Evolutionary conservation across 2,797 vertebrate genomes (phyloP).

Genomic region (Chloroceryle amazona): DNA sequence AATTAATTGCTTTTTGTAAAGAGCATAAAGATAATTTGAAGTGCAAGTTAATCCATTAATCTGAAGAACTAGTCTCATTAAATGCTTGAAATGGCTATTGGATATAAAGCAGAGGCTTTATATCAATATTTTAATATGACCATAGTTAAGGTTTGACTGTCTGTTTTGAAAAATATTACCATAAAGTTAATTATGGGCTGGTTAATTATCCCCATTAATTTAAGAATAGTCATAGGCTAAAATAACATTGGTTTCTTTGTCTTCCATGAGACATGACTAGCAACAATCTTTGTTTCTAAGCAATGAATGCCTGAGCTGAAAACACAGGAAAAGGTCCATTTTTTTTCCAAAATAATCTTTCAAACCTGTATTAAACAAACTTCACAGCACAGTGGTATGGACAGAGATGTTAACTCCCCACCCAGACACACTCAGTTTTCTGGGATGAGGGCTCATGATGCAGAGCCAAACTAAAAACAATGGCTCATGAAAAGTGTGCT

Average conservation of each 20-base stretch:
- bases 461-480: neutral
- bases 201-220: neutral
- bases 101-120: neutral
- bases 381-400: neutral
- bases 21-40: conserved; percentile 17
- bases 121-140: neutral
- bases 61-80: conserved; percentile 22
- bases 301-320: neutral
- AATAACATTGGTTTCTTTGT: neutral
- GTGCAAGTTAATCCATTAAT: conserved; percentile 15
- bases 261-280: neutral
- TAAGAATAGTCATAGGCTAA: neutral
- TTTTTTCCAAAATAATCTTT: neutral
- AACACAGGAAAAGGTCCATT: neutral
- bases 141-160: neutral
- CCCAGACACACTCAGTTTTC: neutral
- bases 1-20: conserved; percentile 28
- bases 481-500: neutral
- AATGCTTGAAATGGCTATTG: conserved; percentile 14
- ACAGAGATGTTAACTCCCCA: neutral
- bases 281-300: neutral
- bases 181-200: neutral
- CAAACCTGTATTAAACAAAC: neutral
- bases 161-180: conserved; percentile 1
- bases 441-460: neutral